Evolutionary conservation across 92 coral and sea anemone species (phyloP).

Genomic region (Siderastrea siderea): DNA sequence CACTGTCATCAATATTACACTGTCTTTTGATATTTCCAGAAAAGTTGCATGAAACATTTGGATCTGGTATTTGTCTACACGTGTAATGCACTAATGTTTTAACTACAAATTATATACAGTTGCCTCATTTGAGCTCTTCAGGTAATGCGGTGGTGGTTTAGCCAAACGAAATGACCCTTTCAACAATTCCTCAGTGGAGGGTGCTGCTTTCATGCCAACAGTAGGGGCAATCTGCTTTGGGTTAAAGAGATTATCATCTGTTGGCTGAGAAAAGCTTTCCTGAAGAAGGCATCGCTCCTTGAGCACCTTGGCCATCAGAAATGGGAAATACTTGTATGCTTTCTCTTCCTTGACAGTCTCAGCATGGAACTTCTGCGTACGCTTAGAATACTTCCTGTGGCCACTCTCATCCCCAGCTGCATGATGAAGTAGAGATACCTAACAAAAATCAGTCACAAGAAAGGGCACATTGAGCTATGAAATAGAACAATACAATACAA

Average conservation of each 20-base stretch:
- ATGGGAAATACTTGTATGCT: slow-evolving; percentile 50
- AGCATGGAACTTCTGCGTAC: slow-evolving; percentile 52
- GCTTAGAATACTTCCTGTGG: slow-evolving; percentile 55
- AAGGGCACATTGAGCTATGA: no score
- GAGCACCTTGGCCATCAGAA: slow-evolving; percentile 36
- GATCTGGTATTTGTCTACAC: no score
- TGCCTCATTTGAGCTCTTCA: neutral
- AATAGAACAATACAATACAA: no score
- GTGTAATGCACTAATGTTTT: neutral
- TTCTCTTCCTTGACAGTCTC: slow-evolving; percentile 61
- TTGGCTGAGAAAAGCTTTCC: slow-evolving; percentile 21
- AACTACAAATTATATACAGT: neutral
- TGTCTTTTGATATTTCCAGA: no score
- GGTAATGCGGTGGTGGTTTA: neutral
- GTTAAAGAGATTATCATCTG: slow-evolving; percentile 38
- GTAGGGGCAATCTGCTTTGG: slow-evolving; percentile 61
- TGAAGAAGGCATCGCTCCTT: neutral
- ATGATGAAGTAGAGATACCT: no score
- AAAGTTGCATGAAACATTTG: no score
- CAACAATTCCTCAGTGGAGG: slow-evolving; percentile 33
- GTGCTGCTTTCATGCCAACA: slow-evolving; percentile 58
- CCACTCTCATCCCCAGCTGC: no score
- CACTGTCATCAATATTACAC: no score
- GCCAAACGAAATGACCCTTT: slow-evolving; percentile 53
- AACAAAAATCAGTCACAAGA: no score